These are phyloP conservation scores for Diarsia brunnea DNA, from an alignment of 2,888 invertebrate genomes.

Conservation along the genomic window DNA sequence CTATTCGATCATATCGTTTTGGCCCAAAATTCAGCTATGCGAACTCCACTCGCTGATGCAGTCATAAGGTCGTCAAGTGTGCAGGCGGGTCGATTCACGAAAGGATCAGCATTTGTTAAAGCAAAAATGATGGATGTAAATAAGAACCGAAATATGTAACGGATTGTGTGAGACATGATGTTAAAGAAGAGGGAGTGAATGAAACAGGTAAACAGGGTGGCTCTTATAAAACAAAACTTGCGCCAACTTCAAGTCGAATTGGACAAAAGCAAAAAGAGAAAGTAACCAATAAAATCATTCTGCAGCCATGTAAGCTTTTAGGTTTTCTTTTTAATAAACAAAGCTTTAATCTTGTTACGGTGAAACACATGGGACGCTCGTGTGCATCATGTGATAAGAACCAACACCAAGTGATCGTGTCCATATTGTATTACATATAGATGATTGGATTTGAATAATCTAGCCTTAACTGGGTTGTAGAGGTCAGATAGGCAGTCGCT, in stretches of 20 bases:
- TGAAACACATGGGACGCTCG: not conserved
- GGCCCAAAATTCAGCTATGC: too few species aligned
- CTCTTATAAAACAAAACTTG: not conserved
- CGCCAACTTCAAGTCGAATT: not conserved
- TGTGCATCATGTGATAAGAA: not conserved
- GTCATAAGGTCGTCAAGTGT: too few species aligned
- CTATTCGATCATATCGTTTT: too few species aligned
- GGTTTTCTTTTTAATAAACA: not conserved
- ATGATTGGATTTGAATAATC: too few species aligned
- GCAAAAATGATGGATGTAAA: not conserved
- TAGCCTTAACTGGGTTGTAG: too few species aligned
- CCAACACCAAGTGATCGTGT: not conserved
- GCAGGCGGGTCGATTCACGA: not conserved
- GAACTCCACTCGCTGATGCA: too few species aligned
- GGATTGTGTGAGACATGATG: not conserved
- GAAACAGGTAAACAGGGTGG: too few species aligned
- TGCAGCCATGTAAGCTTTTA: not conserved
- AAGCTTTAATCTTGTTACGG: not conserved
- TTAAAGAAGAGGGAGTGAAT: not conserved
- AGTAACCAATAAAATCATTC: not conserved
- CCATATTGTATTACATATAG: too few species aligned
- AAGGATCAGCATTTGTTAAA: not conserved
- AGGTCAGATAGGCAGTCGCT: too few species aligned
- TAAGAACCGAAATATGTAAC: not conserved
- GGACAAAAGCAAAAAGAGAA: not conserved